Conservation (phyloP, 2,113 vertebrate species). For the Hiodon tergisus region DNA sequence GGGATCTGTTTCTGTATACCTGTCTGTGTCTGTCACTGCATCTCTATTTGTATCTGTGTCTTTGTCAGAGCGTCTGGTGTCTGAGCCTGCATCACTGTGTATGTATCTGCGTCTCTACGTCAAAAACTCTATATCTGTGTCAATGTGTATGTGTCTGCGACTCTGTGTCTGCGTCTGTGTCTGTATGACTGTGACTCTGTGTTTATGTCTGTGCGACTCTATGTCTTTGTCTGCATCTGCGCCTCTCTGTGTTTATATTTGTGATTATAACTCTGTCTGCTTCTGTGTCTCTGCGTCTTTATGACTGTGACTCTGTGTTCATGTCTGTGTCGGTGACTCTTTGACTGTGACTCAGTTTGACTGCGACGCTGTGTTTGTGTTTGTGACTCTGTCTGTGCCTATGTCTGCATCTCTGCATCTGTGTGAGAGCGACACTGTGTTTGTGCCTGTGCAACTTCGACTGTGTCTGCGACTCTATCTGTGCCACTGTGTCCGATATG, state of each 20-base stretch:
- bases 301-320: background rate
- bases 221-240: background rate
- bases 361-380: background rate
- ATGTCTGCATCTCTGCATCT: background rate
- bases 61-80: background rate
- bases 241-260: background rate
- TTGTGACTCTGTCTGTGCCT: background rate
- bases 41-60: background rate
- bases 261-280: background rate
- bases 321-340: background rate
- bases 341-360: background rate
- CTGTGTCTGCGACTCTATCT: background rate
- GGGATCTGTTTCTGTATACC: conserved; percentile 16
- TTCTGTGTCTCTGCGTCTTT: background rate
- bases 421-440: background rate
- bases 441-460: background rate
- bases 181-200: background rate
- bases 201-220: background rate
- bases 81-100: background rate
- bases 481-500: background rate
- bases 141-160: conserved; percentile 14
- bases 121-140: background rate
- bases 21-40: conserved; percentile 9
- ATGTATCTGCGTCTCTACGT: background rate
- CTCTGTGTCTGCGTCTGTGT: conserved; percentile 18